A percentile compares a stretch with the other conserved stretches of the same genome.
phyloP scores from a whole-genome alignment of 2,888 invertebrate genomes.

The Imbricaverruca yamaguchii region DNA sequence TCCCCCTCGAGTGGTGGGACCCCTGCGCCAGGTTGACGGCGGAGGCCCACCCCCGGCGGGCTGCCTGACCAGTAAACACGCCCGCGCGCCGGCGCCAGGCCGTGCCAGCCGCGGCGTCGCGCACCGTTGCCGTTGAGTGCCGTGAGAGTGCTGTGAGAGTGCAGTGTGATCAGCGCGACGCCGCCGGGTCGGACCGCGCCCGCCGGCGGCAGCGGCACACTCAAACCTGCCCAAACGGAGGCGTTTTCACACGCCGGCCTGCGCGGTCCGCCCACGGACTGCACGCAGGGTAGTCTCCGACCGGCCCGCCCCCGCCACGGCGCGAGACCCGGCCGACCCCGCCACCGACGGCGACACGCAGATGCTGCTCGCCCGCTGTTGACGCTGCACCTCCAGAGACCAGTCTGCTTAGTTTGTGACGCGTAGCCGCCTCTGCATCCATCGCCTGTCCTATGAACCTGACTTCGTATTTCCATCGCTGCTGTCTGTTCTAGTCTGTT shows the following conservation, averaged over 20 bases:
- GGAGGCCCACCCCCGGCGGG: background rate
- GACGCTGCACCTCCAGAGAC: no score
- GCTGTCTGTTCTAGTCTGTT: background rate
- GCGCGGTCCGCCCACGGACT: background rate
- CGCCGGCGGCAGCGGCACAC: slow-evolving; percentile 1
- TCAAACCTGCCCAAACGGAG: background rate
- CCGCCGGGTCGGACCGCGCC: background rate
- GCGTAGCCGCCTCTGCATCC: background rate
- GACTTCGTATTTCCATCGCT: background rate
- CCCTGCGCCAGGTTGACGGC: background rate
- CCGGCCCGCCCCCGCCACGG: background rate
- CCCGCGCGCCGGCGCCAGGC: background rate
- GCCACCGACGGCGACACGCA: background rate
- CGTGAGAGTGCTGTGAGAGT: background rate
- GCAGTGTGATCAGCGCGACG: background rate
- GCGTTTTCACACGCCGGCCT: slow-evolving; percentile 15
- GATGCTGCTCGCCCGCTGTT: no score
- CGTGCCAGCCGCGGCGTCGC: background rate
- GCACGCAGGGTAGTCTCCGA: background rate
- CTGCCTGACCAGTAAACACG: background rate
- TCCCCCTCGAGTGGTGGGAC: background rate
- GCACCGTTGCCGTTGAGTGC: background rate
- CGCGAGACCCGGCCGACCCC: background rate
- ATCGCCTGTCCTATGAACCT: background rate
- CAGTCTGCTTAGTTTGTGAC: background rate